A percentile compares a stretch with the other conserved stretches of the same genome.
phyloP scores from a whole-genome alignment of 2,113 vertebrate genomes.

The Micromys minutus region DNA sequence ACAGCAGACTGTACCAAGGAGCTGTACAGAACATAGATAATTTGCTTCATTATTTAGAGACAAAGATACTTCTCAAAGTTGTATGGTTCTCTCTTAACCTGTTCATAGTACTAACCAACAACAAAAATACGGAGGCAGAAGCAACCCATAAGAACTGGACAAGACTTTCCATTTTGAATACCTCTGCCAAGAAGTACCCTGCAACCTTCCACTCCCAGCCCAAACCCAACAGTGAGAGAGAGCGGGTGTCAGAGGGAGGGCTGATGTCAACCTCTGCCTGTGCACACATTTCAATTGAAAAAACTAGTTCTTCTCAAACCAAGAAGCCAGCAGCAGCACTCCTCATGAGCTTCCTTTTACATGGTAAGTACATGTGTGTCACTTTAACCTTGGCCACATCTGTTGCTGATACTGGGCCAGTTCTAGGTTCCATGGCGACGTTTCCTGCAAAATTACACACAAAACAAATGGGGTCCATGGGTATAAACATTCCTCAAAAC shows the following conservation, averaged over 20 bases:
- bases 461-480: background rate
- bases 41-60: slow-evolving; percentile 57
- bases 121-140: background rate
- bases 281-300: background rate
- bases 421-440: slow-evolving; percentile 9
- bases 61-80: slow-evolving; percentile 44
- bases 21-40: slow-evolving; percentile 15
- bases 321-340: background rate
- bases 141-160: background rate
- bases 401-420: background rate
- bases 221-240: background rate
- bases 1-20: background rate
- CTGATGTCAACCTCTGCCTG: background rate
- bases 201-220: background rate
- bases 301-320: background rate
- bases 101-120: background rate
- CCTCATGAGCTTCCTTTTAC: background rate
- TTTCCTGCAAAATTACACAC: slow-evolving; percentile 54
- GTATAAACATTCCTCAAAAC: slow-evolving; percentile 37
- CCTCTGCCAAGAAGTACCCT: background rate
- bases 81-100: slow-evolving; percentile 35
- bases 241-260: accelerated
- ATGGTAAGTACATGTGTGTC: background rate
- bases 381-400: background rate
- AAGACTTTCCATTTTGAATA: background rate